Percentiles rank a stretch among this genome's conserved stretches.
phyloP scores from a whole-genome alignment of 2,888 invertebrate species.

The Perizoma flavofasciatum region DNA sequence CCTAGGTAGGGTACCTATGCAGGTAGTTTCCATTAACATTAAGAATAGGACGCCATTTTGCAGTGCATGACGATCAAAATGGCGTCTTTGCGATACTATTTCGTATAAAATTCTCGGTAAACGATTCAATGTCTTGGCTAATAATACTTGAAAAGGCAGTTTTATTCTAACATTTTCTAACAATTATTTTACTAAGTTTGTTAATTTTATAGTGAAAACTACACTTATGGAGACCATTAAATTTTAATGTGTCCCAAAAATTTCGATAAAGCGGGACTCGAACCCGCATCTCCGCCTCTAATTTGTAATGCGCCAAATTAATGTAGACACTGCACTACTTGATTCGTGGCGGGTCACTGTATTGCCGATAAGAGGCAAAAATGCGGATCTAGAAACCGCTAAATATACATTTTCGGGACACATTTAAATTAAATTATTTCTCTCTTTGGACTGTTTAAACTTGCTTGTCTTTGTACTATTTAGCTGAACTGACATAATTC shows the following conservation, averaged over 20 bases:
- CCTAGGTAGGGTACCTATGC: slow-evolving; percentile 10
- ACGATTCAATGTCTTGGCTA: not conserved
- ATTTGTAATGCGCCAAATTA: no score
- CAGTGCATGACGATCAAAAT: slow-evolving; percentile 1
- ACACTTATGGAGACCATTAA: no score
- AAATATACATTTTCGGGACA: no score
- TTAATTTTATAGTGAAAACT: no score
- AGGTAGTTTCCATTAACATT: not conserved
- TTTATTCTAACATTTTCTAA: slow-evolving; percentile 6
- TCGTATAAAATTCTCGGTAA: not conserved
- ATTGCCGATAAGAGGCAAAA: no score
- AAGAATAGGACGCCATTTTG: slow-evolving; percentile 2
- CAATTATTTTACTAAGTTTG: slow-evolving; percentile 10
- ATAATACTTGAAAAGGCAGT: slow-evolving; percentile 21
- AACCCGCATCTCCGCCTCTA: no score
- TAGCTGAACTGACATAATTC: slow-evolving; percentile 20
- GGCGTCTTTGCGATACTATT: not conserved
- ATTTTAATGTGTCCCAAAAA: no score
- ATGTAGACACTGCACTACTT: no score
- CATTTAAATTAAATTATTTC: slow-evolving; percentile 4
- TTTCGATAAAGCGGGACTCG: no score
- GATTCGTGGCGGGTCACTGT: no score
- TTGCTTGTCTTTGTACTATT: slow-evolving; percentile 22
- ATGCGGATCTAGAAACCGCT: no score
- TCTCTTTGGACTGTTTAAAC: slow-evolving; percentile 15